These are phyloP conservation scores for Genyomyrus donnyi DNA, from an alignment of 2,113 vertebrate species.

Conservation along the genomic window DNA sequence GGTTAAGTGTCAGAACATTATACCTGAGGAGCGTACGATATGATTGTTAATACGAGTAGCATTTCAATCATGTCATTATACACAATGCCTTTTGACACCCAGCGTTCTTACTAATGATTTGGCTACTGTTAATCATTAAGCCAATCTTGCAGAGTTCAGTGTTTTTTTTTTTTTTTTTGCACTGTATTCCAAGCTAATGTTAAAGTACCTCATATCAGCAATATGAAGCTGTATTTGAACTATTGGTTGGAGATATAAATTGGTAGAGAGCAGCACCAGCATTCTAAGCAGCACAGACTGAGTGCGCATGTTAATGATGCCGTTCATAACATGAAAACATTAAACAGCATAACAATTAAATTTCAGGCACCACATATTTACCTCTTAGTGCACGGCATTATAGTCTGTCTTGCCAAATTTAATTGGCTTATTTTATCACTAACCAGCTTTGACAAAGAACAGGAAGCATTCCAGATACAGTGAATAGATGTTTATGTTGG, in stretches of 20 bases:
- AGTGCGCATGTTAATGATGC: background rate
- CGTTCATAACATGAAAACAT: background rate
- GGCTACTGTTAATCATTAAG: background rate
- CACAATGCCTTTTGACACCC: background rate
- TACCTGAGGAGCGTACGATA: background rate
- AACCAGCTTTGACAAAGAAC: conserved; percentile 21
- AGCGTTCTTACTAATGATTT: background rate
- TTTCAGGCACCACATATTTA: background rate
- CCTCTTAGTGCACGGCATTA: background rate
- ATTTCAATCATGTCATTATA: background rate
- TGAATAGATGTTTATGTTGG: conserved; percentile 37
- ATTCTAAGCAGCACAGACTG: background rate
- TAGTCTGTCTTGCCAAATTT: background rate
- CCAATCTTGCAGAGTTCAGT: background rate
- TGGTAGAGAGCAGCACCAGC: background rate
- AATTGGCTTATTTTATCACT: conserved; percentile 15
- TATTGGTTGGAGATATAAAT: background rate
- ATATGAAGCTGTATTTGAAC: background rate
- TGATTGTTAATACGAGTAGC: background rate
- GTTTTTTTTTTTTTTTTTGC: background rate
- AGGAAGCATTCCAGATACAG: conserved; percentile 29
- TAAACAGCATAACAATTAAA: background rate
- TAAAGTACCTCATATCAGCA: background rate
- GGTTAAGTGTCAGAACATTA: background rate
- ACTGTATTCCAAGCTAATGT: background rate